phyloP scores from a whole-genome alignment of 30 jellyfish, hydroid and myxozoan species.

The Clytia hemisphaerica region DNA sequence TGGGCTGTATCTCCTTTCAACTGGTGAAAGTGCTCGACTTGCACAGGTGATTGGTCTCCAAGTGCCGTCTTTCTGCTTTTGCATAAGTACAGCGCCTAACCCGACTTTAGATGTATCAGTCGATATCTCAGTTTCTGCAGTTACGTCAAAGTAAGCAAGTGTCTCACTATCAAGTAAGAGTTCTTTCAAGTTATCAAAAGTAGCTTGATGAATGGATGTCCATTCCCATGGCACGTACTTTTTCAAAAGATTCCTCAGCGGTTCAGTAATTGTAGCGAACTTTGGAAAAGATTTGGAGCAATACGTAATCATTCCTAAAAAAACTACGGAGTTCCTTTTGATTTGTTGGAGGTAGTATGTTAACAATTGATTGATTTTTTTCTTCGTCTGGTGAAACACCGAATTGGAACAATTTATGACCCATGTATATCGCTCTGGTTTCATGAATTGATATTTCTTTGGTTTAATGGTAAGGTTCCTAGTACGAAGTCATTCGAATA shows the following conservation, averaged over 20 bases:
- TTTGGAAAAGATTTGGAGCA: no score
- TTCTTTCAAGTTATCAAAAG: conserved; percentile 25
- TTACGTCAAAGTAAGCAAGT: no score
- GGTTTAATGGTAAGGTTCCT: conserved; percentile 27
- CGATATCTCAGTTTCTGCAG: background rate
- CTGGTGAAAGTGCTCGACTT: background rate
- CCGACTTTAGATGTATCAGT: conserved; percentile 23
- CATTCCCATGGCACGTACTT: background rate
- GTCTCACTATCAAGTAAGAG: no score
- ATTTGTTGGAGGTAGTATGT: conserved; percentile 13
- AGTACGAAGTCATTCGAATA: conserved; percentile 8
- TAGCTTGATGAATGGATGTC: no score
- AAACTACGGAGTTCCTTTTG: background rate
- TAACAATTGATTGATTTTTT: background rate
- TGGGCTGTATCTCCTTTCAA: conserved; percentile 11
- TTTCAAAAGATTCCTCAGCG: no score
- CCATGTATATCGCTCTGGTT: conserved; percentile 21
- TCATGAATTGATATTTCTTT: conserved; percentile 16
- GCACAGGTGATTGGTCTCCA: conserved; percentile 18
- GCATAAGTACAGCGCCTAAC: conserved; percentile 22
- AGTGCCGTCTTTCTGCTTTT: no score
- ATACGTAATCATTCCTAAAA: no score
- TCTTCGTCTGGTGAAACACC: conserved; percentile 33
- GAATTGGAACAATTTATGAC: background rate
- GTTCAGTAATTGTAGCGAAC: no score